Base-by-base conservation (phyloP, 2,888 invertebrate species). In the Hydropsyche betteni region DNA sequence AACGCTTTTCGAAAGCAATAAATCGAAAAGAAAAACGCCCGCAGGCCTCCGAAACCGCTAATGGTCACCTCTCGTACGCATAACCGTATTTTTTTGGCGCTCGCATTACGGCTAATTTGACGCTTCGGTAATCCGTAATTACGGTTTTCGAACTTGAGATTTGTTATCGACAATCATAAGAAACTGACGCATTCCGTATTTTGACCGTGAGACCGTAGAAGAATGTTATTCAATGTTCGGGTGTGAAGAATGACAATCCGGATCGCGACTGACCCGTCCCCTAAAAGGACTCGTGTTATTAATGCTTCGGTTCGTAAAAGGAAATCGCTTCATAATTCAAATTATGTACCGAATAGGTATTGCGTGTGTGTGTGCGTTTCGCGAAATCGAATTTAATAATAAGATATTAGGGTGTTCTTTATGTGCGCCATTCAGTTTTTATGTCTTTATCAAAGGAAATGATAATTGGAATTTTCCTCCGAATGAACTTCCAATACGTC, bases 71-170 rank as follows among this genome's bases (percentile, higher is more conserved):
- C 16, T 4, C 58, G 24, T 10, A 44, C 6, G n/a, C 14, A 24
- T 24, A 51, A 51, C n/a, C 51, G n/a, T 12, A 51, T 36, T 33
- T 64, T 33, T 64, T 36, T 36, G 12, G 12, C 36, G 3, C 12
- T 12, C 10, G 64, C n/a, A 64, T 64, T 64, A 64, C 64, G 64
- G 34, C n/a, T 34, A 64, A 64, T 64, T 34, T 64, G 34, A 64
- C 58, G 58, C 24, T 64, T 64, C 34, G 36, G 34, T 64, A 33
- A 64, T 64, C 10, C 64, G 64, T 36, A 34, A 64, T 36, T 64
- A 36, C 14, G 36, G 36, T 64, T 64, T 33, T 24, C 64, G n/a
- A 36, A 55, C 12, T 5, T 8, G 16, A 55, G 16, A 14, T 55
- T 55, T 55, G 14, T 55, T 16, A 55, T 14, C n/a, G 16, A 55